A percentile compares a stretch with the other conserved stretches of the same genome.
phyloP scores from a whole-genome alignment of 2,888 invertebrate species.

The Hypselothyrea guttata region DNA sequence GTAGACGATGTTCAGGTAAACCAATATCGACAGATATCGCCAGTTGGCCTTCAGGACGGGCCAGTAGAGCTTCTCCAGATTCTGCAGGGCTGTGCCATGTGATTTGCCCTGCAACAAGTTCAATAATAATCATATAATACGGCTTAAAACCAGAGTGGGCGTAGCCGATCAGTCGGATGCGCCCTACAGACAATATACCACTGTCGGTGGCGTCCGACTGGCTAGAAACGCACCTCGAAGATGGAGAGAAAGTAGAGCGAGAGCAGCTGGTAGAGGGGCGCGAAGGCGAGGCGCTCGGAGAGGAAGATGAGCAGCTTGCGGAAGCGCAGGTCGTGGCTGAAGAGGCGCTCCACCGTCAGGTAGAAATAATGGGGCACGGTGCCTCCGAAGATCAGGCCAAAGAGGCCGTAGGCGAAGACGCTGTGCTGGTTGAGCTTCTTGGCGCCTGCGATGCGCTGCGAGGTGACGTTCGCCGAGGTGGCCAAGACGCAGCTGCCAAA shows the following conservation, averaged over 20 bases:
- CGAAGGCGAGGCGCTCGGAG: slow-evolving; percentile 88
- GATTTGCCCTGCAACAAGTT: slow-evolving; percentile 85
- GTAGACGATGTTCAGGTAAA: slow-evolving; percentile 88
- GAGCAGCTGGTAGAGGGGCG: slow-evolving; percentile 88
- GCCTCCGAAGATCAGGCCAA: slow-evolving; percentile 91
- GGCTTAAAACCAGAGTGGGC: too few species aligned
- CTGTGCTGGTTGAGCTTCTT: slow-evolving; percentile 86
- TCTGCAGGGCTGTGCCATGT: slow-evolving; percentile 86
- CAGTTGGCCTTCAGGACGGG: slow-evolving; percentile 88
- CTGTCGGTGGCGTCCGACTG: too few species aligned
- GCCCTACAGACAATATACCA: too few species aligned
- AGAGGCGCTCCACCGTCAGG: slow-evolving; percentile 84
- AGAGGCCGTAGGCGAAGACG: slow-evolving; percentile 88
- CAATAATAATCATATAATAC: background rate
- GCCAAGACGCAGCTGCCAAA: slow-evolving; percentile 87
- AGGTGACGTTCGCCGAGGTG: slow-evolving; percentile 87
- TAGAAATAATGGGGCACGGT: slow-evolving; percentile 91
- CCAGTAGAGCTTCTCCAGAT: slow-evolving; percentile 86
- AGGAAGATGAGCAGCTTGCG: slow-evolving; percentile 85
- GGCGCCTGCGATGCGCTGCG: slow-evolving; percentile 88
- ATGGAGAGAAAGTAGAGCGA: slow-evolving; percentile 88
- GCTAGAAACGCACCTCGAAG: slow-evolving; percentile 84
- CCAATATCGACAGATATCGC: slow-evolving; percentile 89
- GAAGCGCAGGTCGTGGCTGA: slow-evolving; percentile 85
- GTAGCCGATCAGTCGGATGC: too few species aligned